Evolutionary conservation across 2,888 invertebrate genomes (phyloP), one percentile per base, ranked within the genome.

Genomic region (Oscheius sp.): DNA sequence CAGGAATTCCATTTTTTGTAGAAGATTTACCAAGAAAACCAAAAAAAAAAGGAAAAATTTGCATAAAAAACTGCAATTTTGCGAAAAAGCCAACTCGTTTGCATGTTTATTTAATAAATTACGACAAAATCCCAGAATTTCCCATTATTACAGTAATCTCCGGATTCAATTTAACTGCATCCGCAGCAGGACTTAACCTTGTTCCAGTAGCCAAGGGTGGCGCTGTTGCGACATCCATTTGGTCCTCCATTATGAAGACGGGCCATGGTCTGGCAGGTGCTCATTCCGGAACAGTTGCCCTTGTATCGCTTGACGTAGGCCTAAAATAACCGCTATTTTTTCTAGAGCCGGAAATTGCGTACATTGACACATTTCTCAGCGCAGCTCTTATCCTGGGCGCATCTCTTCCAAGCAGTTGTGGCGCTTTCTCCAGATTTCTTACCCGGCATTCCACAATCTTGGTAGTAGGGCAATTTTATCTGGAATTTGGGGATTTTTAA

Each of bases 401-500:
- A 82, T 27, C 74, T 46, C 61, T 82, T 82, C 82, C 82, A 82
- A 5, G 79, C 83, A 12, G 66, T 35, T n/a, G 81, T 75, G n/a
- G 45, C 45, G 23, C 41, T 35, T 43, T 87, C 83, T 45, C 88
- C 87, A 12, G 80, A 78, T 35, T 64, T 43, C 43, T 86, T 79
- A 55, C 86, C 88, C 6, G 85, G 86, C 53, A 71, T 69, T 9
- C 85, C 85, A 75, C 89, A 89, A 74, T 89, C 89, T 1, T 74
- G 69, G 82, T 85, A 89, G 75, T 89, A 89, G 2, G 69, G 68
- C 2, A 78, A 52, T 69, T 89, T 89, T n/a, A 89, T 85, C 78
- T 89, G 88, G 16, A 66, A 45, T 87, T 73, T 87, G 35, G 12
- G 16, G 12, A 2, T 61, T 5, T 45, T 45, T 45, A 21, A 29